phyloP scores from a whole-genome alignment of 2,113 vertebrate genomes.

The Rhegmatorhina hoffmannsi region DNA sequence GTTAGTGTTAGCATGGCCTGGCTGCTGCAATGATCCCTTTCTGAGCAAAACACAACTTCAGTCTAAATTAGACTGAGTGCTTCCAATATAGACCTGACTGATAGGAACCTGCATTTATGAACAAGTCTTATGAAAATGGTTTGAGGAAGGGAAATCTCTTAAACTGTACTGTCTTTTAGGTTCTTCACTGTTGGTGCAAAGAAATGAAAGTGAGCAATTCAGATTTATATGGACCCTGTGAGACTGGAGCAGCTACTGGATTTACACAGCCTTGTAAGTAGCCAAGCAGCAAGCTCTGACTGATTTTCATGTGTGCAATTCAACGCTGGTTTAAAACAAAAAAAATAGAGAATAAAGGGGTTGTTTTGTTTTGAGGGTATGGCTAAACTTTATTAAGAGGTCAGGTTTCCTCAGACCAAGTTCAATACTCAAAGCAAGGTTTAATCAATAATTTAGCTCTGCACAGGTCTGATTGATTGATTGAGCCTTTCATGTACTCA shows the following conservation, averaged over 20 bases:
- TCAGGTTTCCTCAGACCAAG: background rate
- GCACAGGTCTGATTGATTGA: background rate
- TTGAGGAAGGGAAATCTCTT: background rate
- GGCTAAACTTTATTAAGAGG: background rate
- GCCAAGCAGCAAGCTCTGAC: background rate
- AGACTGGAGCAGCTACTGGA: too few relatives aligned
- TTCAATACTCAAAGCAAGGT: background rate
- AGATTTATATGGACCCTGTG: too few relatives aligned
- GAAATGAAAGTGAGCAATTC: too few relatives aligned
- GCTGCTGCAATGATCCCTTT: background rate
- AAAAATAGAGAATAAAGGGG: background rate
- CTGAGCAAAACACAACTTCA: background rate
- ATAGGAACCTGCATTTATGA: background rate
- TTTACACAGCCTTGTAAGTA: background rate
- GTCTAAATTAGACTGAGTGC: background rate
- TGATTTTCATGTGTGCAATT: background rate
- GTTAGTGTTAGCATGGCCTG: background rate
- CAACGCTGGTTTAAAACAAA: background rate
- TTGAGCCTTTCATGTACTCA: background rate
- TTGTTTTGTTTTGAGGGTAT: background rate
- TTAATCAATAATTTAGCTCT: background rate
- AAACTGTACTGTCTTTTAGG: background rate
- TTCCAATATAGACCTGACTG: background rate
- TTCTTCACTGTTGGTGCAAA: background rate
- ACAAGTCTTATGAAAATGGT: background rate